Evolutionary conservation across 1,140 invertebrate genomes (phyloP).

Genomic region (Papilio machaon): DNA sequence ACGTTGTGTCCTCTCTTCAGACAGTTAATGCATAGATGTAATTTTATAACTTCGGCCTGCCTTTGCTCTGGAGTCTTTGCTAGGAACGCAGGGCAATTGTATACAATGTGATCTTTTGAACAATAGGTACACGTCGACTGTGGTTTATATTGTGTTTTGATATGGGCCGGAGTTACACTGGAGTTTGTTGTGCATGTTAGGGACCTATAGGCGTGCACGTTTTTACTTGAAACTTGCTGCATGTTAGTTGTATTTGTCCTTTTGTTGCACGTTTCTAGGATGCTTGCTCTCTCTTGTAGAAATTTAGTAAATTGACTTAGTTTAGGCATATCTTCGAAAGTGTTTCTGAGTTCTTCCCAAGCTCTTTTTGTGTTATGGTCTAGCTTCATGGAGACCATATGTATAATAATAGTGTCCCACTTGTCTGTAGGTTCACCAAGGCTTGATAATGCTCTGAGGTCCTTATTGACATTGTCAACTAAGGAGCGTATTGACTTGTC

Average conservation of each 20-base stretch:
- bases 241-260: no score
- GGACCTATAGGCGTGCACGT: no score
- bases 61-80: slow-evolving; percentile 2
- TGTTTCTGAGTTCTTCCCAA: slow-evolving; percentile 8
- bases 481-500: slow-evolving; percentile 45
- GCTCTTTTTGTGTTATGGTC: slow-evolving; percentile 17
- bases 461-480: slow-evolving; percentile 50
- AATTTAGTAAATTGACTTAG: slow-evolving; percentile 1
- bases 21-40: background rate
- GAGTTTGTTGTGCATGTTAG: no score
- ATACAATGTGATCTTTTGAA: background rate
- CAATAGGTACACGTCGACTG: no score
- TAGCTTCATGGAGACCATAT: slow-evolving; percentile 40
- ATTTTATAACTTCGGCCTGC: background rate
- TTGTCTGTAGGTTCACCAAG: slow-evolving; percentile 44
- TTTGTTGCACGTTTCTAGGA: slow-evolving; percentile 11
- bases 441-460: slow-evolving; percentile 44
- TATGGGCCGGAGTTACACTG: no score
- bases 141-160: no score
- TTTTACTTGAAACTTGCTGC: background rate
- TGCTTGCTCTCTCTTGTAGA: slow-evolving; percentile 10
- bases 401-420: slow-evolving; percentile 49
- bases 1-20: background rate
- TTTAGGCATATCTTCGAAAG: slow-evolving; percentile 8
- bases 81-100: background rate